These are phyloP conservation scores for Oligia latruncula DNA, from an alignment of 2,888 invertebrate genomes.

Conservation along the genomic window DNA sequence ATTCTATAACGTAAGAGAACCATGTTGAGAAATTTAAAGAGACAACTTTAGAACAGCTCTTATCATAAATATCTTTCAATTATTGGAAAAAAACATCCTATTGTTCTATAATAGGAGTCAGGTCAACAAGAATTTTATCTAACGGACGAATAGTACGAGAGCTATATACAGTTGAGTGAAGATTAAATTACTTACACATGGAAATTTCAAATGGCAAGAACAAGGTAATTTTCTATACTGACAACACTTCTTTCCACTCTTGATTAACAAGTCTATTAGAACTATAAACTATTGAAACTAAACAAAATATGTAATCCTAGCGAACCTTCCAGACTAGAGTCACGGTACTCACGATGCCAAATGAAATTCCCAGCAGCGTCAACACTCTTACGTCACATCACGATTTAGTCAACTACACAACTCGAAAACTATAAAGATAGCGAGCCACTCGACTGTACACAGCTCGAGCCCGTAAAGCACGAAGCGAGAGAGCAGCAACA, in stretches of 20 bases:
- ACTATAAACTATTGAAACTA: constrained; percentile 60
- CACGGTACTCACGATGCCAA: constrained; percentile 58
- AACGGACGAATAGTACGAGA: constrained; percentile 81
- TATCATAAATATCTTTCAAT: constrained; percentile 62
- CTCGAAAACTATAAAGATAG: constrained; percentile 80
- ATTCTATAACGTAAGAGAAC: constrained; percentile 78
- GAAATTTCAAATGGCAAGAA: constrained; percentile 71
- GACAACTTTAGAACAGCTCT: constrained; percentile 69
- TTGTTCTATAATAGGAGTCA: constrained; percentile 70
- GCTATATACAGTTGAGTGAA: constrained; percentile 79
- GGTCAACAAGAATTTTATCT: constrained; percentile 77
- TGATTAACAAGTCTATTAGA: constrained; percentile 40
- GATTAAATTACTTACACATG: constrained; percentile 61
- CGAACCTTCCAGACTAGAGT: constrained; percentile 56
- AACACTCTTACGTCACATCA: constrained; percentile 56
- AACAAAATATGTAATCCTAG: constrained; percentile 50
- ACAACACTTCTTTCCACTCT: constrained; percentile 53
- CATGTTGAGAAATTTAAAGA: constrained; percentile 73
- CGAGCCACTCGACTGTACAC: constrained; percentile 84
- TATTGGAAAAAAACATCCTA: constrained; percentile 62
- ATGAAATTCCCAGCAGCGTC: constrained; percentile 63
- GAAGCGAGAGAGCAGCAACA: constrained; percentile 78
- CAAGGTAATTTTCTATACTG: constrained; percentile 48
- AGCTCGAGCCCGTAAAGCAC: constrained; percentile 81
- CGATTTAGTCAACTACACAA: constrained; percentile 82